Evolutionary conservation across 2,888 invertebrate species (phyloP), one percentile per base, ranked within the genome.

Genomic region (Sinotaia quadrata): DNA sequence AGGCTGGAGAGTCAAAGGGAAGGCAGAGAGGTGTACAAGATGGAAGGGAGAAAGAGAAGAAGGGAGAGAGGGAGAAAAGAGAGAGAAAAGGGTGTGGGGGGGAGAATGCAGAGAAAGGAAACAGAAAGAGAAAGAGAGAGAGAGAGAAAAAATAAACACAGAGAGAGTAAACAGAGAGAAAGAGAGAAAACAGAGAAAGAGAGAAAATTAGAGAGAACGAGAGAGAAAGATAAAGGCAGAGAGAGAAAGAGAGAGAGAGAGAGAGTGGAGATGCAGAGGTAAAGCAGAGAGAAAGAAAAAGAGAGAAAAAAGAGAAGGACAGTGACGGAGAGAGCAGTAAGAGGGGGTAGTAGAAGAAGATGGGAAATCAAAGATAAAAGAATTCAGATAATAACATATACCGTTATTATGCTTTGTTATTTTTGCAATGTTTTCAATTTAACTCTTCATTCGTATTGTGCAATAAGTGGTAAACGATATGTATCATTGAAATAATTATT

Each of bases 61-160:
- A 58, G 41, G 18, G 56, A 57, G 56, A 34, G 34, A 57, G 56
- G 31, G 56, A 33, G 41, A 8, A 8, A 15, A 15, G 41, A 41
- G 41, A 8, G 15, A 15, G 41, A 15, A 41, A 12, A 15, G 41
- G 41, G 10, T 18, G 31, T 8, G 12, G 8, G 10, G 10, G 18
- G 18, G 10, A 41, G 18, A 8, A 12, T 8, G 8, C 41, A 41
- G 18, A 41, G 10, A 18, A 41, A 18, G 41, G 41, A 27, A n/a
- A 15, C 10, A 33, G 33, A 56, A 21, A 33, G 56, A 27, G 33
- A 29, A 21, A 29, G 31, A 33, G 34, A 57, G 57, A 34, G 57
- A 57, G 57, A 57, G 34, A 57, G 34, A n/a, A 21, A 34, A 33
- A 34, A 21, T 31, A 4, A n/a, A 12, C 21, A 34, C 1, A 10